Conservation (phyloP, 2,113 vertebrate species). For the Ifrita kowaldi region DNA sequence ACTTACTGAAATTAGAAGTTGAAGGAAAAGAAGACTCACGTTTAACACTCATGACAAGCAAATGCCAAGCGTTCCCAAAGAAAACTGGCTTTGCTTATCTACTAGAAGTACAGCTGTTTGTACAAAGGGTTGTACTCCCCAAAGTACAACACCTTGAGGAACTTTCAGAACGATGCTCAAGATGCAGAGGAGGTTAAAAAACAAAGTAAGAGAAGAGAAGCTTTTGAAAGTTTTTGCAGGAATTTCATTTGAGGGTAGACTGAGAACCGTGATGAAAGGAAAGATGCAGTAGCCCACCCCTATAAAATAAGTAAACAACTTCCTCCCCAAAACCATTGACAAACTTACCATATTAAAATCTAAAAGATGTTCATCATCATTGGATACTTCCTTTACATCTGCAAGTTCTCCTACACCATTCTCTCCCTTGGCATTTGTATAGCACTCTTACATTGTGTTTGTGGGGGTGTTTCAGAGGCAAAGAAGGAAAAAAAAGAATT, state of each 20-base stretch:
- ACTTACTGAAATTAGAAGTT: not conserved
- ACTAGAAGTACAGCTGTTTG: not conserved
- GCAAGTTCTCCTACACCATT: slow-evolving; percentile 73
- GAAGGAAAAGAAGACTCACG: not conserved
- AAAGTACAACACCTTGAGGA: not conserved
- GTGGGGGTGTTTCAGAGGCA: slow-evolving; percentile 41
- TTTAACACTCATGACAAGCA: not conserved
- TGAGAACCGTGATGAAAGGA: not conserved
- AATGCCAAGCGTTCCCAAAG: not conserved
- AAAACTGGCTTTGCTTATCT: not conserved
- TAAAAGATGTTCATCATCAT: slow-evolving; percentile 75
- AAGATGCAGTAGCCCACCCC: not conserved
- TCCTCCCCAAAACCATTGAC: not conserved
- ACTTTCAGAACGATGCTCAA: not conserved
- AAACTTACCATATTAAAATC: slow-evolving; percentile 83
- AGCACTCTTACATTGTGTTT: slow-evolving; percentile 71
- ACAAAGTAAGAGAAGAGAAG: not conserved
- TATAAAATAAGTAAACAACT: not conserved
- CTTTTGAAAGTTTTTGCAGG: not conserved
- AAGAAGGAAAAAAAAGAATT: slow-evolving; percentile 45
- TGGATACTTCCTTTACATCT: slow-evolving; percentile 73
- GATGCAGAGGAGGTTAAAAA: not conserved
- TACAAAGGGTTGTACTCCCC: not conserved
- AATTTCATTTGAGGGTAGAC: not conserved
- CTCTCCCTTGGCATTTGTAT: slow-evolving; percentile 74